Percentiles rank a stretch among this genome's conserved stretches.
Conservation (phyloP, 2,113 vertebrate genomes). For the Lethenteron reissneri region DNA sequence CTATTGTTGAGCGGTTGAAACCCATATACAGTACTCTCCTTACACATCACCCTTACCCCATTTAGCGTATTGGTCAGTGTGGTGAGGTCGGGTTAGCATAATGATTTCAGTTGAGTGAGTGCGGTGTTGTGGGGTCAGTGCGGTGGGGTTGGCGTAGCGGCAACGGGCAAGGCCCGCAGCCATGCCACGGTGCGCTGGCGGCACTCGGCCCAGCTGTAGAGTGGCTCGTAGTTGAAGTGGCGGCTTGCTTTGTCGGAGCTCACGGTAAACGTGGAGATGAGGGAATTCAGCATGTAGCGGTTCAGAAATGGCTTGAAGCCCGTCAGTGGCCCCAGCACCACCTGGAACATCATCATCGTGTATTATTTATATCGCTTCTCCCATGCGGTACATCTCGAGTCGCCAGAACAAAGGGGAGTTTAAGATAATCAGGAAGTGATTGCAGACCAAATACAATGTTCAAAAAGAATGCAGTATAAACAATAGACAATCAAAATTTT, state of each 20-base stretch:
- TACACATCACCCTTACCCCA: too few species aligned
- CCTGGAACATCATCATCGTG: conserved; percentile 3
- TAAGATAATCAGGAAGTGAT: conserved; percentile 12
- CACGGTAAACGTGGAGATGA: conserved; percentile 11
- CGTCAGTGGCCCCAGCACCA: neutral
- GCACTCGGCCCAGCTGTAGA: conserved; percentile 14
- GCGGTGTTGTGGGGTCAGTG: too few species aligned
- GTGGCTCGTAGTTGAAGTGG: conserved; percentile 16
- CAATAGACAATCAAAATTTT: too few species aligned
- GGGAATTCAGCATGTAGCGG: neutral
- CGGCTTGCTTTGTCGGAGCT: conserved; percentile 18
- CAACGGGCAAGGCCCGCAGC: too few species aligned
- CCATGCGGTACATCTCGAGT: neutral
- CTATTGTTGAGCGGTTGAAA: too few species aligned
- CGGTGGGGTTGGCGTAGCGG: too few species aligned
- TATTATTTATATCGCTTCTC: neutral
- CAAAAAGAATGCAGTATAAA: too few species aligned
- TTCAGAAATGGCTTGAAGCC: neutral
- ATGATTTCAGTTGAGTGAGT: too few species aligned
- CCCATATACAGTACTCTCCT: too few species aligned
- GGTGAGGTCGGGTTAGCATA: too few species aligned
- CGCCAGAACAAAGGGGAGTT: neutral
- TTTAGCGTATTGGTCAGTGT: too few species aligned
- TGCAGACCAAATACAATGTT: conserved; percentile 9
- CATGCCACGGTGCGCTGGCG: too few species aligned